Conservation (phyloP, 1,140 invertebrate genomes). For the Anoplophora glabripennis region DNA sequence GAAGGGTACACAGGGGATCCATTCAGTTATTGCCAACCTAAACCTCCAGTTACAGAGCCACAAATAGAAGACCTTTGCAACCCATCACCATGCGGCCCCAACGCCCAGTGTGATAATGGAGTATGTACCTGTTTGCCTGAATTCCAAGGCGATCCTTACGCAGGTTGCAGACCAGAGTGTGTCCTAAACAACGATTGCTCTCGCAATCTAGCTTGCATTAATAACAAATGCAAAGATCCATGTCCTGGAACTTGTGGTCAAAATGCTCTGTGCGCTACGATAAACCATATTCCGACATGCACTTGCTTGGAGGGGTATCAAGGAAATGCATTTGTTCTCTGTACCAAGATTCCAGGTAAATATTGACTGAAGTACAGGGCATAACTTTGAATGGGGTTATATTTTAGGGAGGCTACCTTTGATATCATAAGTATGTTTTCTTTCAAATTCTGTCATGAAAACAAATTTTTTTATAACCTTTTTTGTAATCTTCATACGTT, state of each 20-base stretch:
- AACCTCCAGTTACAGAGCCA: slow-evolving; percentile 47
- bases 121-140: slow-evolving; percentile 69
- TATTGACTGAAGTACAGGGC: too few relatives aligned
- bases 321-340: slow-evolving; percentile 79
- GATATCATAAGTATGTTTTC: too few relatives aligned
- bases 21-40: slow-evolving; percentile 57
- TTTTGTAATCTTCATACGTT: too few relatives aligned
- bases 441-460: too few relatives aligned
- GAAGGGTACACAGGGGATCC: slow-evolving; percentile 66
- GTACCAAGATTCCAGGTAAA: slow-evolving; percentile 50
- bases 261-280: slow-evolving; percentile 66
- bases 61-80: slow-evolving; percentile 55
- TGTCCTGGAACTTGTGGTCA: slow-evolving; percentile 62
- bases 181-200: slow-evolving; percentile 65
- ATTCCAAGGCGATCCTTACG: slow-evolving; percentile 68
- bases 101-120: slow-evolving; percentile 58
- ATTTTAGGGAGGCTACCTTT: too few relatives aligned
- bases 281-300: slow-evolving; percentile 70
- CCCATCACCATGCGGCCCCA: slow-evolving; percentile 65
- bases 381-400: too few relatives aligned
- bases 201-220: slow-evolving; percentile 58
- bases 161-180: slow-evolving; percentile 73
- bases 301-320: slow-evolving; percentile 62
- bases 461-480: too few relatives aligned
- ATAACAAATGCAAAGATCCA: slow-evolving; percentile 64